Evolutionary conservation across 2,797 vertebrate genomes (phyloP).

Genomic region (Cichlasoma orientale): DNA sequence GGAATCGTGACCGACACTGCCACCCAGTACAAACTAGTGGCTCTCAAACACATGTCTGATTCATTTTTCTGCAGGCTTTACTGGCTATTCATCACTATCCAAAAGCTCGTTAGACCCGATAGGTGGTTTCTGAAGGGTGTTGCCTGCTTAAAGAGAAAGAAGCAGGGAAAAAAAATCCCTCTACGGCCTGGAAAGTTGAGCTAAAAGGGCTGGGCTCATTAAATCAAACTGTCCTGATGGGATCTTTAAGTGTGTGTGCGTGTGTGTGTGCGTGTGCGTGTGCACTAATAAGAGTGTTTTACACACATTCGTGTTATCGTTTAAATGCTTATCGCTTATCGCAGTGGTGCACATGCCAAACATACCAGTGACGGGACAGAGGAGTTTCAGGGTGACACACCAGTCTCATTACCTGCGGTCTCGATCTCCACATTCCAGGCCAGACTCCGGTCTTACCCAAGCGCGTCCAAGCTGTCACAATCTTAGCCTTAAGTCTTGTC

Average conservation of each 20-base stretch:
- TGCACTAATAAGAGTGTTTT: background rate
- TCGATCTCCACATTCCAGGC: slow-evolving; percentile 33
- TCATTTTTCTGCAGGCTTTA: slow-evolving; percentile 1
- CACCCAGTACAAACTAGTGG: background rate
- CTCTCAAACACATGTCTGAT: background rate
- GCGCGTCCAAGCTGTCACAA: background rate
- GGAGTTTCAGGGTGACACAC: background rate
- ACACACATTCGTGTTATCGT: background rate
- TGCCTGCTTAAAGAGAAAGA: slow-evolving; percentile 33
- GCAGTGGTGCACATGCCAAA: background rate
- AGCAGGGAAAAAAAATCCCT: background rate
- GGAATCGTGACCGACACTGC: background rate
- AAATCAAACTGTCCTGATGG: background rate
- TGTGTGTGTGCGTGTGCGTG: background rate
- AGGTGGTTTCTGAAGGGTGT: slow-evolving; percentile 54
- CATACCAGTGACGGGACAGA: slow-evolving; percentile 34
- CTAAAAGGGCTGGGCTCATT: background rate
- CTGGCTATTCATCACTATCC: slow-evolving; percentile 2
- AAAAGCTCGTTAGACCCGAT: slow-evolving; percentile 57
- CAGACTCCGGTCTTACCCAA: background rate
- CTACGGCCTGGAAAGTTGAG: background rate
- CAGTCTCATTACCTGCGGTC: slow-evolving; percentile 13
- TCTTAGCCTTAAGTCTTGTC: background rate
- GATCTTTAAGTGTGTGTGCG: background rate
- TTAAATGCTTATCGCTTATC: background rate